Percentiles rank a stretch among this genome's conserved stretches.
Evolutionary conservation across 2,113 vertebrate genomes (phyloP).

Genomic region (Hippocampus abdominalis): DNA sequence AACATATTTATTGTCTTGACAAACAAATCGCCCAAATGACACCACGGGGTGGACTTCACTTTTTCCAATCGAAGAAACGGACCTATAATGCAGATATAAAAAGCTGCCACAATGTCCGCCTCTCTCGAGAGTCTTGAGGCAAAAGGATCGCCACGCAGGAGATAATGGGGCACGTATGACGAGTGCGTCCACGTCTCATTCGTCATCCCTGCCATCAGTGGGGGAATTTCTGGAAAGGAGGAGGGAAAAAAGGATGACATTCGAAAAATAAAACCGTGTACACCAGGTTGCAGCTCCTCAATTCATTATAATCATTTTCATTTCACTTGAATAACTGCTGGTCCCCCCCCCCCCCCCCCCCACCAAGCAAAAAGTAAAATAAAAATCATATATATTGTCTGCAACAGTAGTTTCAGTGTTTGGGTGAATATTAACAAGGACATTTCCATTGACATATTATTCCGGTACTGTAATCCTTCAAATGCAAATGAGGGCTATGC

Average conservation of each 20-base stretch:
- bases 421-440: not conserved
- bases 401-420: not conserved
- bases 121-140: slow-evolving; percentile 85
- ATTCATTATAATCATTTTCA: too few relatives aligned
- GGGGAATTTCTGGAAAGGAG: slow-evolving; percentile 43
- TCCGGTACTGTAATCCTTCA: not conserved
- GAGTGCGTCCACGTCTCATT: slow-evolving; percentile 64
- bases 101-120: slow-evolving; percentile 84
- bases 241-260: slow-evolving; percentile 31
- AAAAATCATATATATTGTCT: not conserved
- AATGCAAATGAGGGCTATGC: not conserved
- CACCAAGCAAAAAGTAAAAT: not conserved
- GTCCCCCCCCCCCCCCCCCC: too few relatives aligned
- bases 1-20: too few relatives aligned
- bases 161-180: slow-evolving; percentile 70
- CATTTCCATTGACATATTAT: not conserved
- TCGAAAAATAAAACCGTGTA: not conserved
- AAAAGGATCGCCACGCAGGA: slow-evolving; percentile 81
- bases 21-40: too few relatives aligned
- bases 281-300: too few relatives aligned
- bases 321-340: too few relatives aligned
- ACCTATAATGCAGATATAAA: slow-evolving; percentile 88
- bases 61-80: slow-evolving; percentile 41
- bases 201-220: slow-evolving; percentile 69
- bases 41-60: too few relatives aligned